Conservation (phyloP, 2,888 invertebrate genomes). For the Thalpophila matura region DNA sequence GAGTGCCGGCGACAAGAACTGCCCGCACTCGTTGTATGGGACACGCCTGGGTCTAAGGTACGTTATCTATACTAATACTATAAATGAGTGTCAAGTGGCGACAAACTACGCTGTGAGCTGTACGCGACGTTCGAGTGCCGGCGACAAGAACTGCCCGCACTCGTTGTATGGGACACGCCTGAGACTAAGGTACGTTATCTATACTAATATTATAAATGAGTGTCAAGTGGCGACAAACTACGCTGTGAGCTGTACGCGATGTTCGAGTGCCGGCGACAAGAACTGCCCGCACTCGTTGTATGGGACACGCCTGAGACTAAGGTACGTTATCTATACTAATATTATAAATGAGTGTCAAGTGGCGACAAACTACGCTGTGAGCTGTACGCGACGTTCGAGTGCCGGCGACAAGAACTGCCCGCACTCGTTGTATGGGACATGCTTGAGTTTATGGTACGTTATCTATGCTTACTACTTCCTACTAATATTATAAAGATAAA, state of each 20-base stretch:
- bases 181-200: slow-evolving; percentile 69
- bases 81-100: slow-evolving; percentile 86
- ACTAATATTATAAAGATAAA: too few relatives aligned
- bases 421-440: too few relatives aligned
- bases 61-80: slow-evolving; percentile 43
- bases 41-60: slow-evolving; percentile 72
- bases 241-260: slow-evolving; percentile 91
- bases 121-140: slow-evolving; percentile 85
- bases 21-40: slow-evolving; percentile 68
- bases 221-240: slow-evolving; percentile 91
- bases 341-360: slow-evolving; percentile 84
- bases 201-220: slow-evolving; percentile 48
- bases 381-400: slow-evolving; percentile 88
- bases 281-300: slow-evolving; percentile 67
- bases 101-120: slow-evolving; percentile 91
- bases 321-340: slow-evolving; percentile 64
- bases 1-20: slow-evolving; percentile 65
- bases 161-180: slow-evolving; percentile 75
- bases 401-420: slow-evolving; percentile 62
- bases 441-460: too few relatives aligned
- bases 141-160: slow-evolving; percentile 61
- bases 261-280: slow-evolving; percentile 70
- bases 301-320: slow-evolving; percentile 70
- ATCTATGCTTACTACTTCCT: too few relatives aligned
- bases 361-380: slow-evolving; percentile 91